phyloP scores from a whole-genome alignment of 2,888 invertebrate genomes.

The Theodoxus fluviatilis region DNA sequence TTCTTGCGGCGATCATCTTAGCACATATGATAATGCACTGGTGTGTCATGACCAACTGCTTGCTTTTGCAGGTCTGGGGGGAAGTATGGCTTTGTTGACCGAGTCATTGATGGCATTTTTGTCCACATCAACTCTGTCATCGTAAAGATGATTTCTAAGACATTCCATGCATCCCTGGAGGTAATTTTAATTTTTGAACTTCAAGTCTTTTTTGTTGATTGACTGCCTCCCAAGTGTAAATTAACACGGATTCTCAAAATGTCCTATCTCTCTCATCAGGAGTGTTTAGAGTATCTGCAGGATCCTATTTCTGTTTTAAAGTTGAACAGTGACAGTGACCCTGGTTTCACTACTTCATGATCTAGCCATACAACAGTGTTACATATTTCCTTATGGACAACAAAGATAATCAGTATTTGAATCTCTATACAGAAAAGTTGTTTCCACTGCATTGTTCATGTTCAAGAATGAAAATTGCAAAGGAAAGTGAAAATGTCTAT shows the following conservation, averaged over 20 bases:
- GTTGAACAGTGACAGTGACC: too few species aligned
- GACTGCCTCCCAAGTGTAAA: not conserved
- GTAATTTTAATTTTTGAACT: constrained; percentile 69
- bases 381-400: too few species aligned
- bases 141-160: constrained; percentile 91
- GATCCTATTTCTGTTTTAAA: too few species aligned
- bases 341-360: too few species aligned
- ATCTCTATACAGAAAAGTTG: too few species aligned
- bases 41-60: not conserved
- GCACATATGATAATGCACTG: not conserved
- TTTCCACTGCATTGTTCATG: too few species aligned
- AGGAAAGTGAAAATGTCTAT: too few species aligned
- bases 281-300: too few species aligned
- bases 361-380: too few species aligned
- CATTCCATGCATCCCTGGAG: constrained; percentile 94
- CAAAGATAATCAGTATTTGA: too few species aligned
- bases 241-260: not conserved
- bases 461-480: too few species aligned
- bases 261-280: not conserved
- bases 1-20: too few species aligned
- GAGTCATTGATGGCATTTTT: constrained; percentile 97
- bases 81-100: constrained; percentile 87
- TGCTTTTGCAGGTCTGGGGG: constrained; percentile 54
- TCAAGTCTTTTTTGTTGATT: not conserved
- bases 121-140: constrained; percentile 93